phyloP scores from a whole-genome alignment of 2,113 vertebrate genomes.

The Gopherus evgoodei region DNA sequence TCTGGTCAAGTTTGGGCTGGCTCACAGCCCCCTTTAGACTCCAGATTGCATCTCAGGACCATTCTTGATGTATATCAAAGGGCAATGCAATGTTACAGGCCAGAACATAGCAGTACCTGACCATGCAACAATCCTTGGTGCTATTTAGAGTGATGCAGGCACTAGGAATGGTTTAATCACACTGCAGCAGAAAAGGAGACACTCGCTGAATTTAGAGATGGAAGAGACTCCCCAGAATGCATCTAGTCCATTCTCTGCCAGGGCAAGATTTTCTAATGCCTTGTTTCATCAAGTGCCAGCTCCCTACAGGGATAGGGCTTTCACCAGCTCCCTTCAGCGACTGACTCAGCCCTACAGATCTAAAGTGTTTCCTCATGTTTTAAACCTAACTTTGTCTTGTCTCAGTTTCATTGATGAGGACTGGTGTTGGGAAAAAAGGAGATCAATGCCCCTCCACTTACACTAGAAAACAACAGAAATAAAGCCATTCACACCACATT shows the following conservation, averaged over 20 bases:
- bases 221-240: background rate
- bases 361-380: background rate
- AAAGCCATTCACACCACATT: background rate
- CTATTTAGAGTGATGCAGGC: background rate
- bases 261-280: background rate
- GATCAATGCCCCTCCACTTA: background rate
- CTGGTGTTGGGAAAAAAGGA: background rate
- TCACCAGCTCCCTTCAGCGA: background rate
- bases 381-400: background rate
- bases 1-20: accelerated
- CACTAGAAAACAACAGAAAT: accelerated
- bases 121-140: background rate
- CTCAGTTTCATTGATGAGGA: background rate
- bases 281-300: background rate
- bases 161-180: background rate
- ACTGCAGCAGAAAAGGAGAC: background rate
- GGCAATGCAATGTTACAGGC: accelerated
- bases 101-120: background rate
- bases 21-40: background rate
- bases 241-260: accelerated
- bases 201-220: background rate
- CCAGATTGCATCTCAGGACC: background rate
- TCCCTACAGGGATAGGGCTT: background rate
- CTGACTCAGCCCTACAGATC: background rate
- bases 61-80: accelerated